These are phyloP conservation scores for Tychaedon coryphoeus DNA, from an alignment of 2,113 vertebrate species.

Conservation along the genomic window DNA sequence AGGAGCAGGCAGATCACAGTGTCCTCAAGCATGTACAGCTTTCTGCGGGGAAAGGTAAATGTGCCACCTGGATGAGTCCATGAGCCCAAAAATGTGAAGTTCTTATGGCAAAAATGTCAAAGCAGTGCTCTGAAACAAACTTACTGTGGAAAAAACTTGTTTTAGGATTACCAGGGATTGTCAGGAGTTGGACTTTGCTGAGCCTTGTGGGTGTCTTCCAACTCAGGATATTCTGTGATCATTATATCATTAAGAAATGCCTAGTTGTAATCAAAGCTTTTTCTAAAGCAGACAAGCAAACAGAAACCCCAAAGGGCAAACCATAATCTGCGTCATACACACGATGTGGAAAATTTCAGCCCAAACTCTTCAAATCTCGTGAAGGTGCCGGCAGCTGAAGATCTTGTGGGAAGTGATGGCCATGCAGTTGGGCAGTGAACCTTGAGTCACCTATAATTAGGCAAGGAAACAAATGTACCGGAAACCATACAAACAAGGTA, in stretches of 20 bases:
- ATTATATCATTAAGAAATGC: background rate
- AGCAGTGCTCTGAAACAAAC: background rate
- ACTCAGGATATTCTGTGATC: background rate
- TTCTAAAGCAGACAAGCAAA: background rate
- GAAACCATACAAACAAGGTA: constrained; percentile 33
- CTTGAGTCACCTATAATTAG: constrained; percentile 27
- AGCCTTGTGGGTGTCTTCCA: background rate
- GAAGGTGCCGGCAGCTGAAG: background rate
- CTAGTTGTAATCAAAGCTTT: background rate
- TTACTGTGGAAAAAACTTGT: background rate
- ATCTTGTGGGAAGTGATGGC: background rate
- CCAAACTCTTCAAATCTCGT: background rate
- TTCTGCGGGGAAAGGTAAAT: background rate
- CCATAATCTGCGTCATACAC: background rate
- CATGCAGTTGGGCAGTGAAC: background rate
- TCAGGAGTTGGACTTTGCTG: background rate
- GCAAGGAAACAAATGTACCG: background rate
- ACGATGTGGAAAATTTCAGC: background rate
- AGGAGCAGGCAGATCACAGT: background rate
- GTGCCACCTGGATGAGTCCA: background rate
- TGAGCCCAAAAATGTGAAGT: rapidly evolving
- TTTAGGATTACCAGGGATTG: background rate
- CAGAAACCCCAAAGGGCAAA: background rate
- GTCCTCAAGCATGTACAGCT: background rate
- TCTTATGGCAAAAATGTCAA: background rate